Conservation (phyloP, 2,888 invertebrate species). For the Lasioglossum marginatum region DNA sequence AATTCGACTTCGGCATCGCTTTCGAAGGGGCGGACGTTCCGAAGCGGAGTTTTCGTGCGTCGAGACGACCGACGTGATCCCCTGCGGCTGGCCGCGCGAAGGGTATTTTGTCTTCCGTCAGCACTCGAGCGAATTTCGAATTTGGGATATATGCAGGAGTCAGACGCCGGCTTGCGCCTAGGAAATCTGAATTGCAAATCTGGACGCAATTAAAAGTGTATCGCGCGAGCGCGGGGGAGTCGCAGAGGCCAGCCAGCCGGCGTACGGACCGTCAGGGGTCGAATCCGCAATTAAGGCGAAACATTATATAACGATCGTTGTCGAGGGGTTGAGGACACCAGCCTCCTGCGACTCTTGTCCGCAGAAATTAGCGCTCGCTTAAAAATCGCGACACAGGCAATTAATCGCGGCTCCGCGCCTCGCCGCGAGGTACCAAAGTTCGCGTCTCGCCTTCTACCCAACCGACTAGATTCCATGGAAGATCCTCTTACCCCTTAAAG, state of each 20-base stretch:
- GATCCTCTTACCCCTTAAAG: constrained; percentile 15
- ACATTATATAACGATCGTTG: constrained; percentile 75
- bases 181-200: constrained; percentile 78
- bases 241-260: constrained; percentile 49
- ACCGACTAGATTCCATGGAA: not conserved
- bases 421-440: not conserved
- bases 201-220: constrained; percentile 78
- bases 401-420: constrained; percentile 49
- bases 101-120: constrained; percentile 55
- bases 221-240: constrained; percentile 70
- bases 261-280: constrained; percentile 59
- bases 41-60: constrained; percentile 3
- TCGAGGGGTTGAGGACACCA: constrained; percentile 40
- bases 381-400: constrained; percentile 65
- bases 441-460: not conserved
- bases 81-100: constrained; percentile 16
- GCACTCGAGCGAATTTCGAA: constrained; percentile 63
- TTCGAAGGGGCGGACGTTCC: not conserved
- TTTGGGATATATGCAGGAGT: constrained; percentile 65
- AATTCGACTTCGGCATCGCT: not conserved
- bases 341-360: constrained; percentile 39
- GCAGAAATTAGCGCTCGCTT: constrained; percentile 64
- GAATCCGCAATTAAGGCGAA: constrained; percentile 78
- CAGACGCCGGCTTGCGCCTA: constrained; percentile 56
- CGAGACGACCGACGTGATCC: constrained; percentile 8